Base-by-base conservation (phyloP, 2,797 vertebrate species). In the Erethizon dorsatum region DNA sequence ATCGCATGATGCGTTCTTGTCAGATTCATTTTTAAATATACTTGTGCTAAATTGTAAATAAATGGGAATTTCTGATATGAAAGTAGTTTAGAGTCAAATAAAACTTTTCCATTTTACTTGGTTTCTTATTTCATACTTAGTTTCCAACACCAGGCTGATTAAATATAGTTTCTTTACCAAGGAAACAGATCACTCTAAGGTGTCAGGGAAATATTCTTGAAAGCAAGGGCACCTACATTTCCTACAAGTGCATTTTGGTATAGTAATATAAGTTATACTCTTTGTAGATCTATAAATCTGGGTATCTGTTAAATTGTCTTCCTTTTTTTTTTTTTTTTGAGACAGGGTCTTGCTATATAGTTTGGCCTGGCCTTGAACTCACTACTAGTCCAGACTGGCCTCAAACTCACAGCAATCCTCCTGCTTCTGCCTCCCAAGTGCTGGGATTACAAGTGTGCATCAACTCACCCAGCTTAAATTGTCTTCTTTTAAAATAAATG, bases 1-100 rank as follows among this genome's bases (percentile, higher is more conserved):
- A 56, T 8, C n/a, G 6, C 6, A 45, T 79, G 12, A 75, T 63
- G 18, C 37, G 69, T 37, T 95, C 20, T 89, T 56, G 1, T 26
- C 52, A 84, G 83, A 61, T 79, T 94, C 92, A 82, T 92, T 84
- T 94, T 80, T 88, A 83, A 95, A 56, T 79, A 94, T 9, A 71
- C 4, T 13, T 77, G 28, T 82, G 26, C 31, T 10, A 61, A 61
- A 8, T 20, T 95, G 61, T 22, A 94, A 87, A 83, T 83, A 83
- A 65, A 87, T 57, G 87, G 92, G 52, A 3, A 80, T 47, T 59
- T 3, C 5, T 65, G 22, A 47, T 28, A 33, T 47, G 54, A 56
- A 91, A 67, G 20, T 28, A 18, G 14, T 88, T 94, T 57, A 90
- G 14, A 83, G 12, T 73, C n/a, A 75, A 79, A 11, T 63, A 14